A percentile compares a stretch with the other conserved stretches of the same genome.
These are phyloP conservation scores for Brachionichthys hirsutus DNA, from an alignment of 2,113 vertebrate genomes.

Conservation along the genomic window DNA sequence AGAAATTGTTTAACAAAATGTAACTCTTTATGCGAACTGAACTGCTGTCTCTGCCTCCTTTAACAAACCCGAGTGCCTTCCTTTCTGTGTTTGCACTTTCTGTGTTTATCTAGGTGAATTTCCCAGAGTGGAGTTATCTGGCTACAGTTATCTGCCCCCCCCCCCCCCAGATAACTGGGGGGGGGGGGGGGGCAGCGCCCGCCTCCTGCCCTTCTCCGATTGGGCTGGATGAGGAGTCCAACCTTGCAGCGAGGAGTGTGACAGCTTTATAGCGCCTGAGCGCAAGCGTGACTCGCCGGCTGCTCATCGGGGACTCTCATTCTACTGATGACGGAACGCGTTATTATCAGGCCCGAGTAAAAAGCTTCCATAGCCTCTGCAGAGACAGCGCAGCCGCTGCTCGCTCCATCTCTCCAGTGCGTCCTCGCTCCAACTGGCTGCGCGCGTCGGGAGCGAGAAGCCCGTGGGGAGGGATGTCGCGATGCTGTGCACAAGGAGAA, in stretches of 20 bases:
- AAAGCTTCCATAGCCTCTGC: slow-evolving; percentile 8
- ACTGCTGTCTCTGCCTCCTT: no score
- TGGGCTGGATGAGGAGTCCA: slow-evolving; percentile 44
- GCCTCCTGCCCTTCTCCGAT: slow-evolving; percentile 56
- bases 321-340: no score
- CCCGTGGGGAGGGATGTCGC: slow-evolving; percentile 90
- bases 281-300: slow-evolving; percentile 41
- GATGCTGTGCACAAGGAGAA: slow-evolving; percentile 96
- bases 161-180: slow-evolving; percentile 20
- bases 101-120: no score
- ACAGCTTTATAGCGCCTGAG: slow-evolving; percentile 35
- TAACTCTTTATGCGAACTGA: no score
- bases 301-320: slow-evolving; percentile 16
- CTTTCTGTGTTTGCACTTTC: no score
- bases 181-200: slow-evolving; percentile 26
- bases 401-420: slow-evolving; percentile 27
- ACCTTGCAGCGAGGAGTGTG: slow-evolving; percentile 10
- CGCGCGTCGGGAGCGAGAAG: slow-evolving; percentile 39
- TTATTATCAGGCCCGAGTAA: not conserved
- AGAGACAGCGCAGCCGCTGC: slow-evolving; percentile 22
- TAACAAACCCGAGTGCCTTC: no score
- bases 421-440: slow-evolving; percentile 44
- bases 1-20: no score
- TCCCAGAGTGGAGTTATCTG: no score
- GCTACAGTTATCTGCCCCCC: no score